Evolutionary conservation across 2,797 vertebrate species (phyloP), one percentile per base, ranked within the genome.

Genomic region (Euphonia xanthogaster): DNA sequence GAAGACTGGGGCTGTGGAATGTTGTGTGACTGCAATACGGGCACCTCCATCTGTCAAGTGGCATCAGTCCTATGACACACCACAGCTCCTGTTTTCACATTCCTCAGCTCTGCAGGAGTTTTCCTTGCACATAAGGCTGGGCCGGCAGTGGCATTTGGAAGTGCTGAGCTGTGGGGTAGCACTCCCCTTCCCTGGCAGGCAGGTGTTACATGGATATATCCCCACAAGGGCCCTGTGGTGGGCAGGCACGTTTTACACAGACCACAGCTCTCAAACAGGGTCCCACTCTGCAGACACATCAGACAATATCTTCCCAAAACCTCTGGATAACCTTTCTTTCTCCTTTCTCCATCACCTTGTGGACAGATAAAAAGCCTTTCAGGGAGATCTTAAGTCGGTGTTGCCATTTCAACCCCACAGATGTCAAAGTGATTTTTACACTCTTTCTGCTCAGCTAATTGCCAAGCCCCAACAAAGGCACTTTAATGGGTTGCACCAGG

Each of bases 361-460:
- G n/a, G 45, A 61, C n/a, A 74, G 87, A 74, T 45, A 82, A 71
- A 91, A 81, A 85, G 20, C 48, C n/a, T 87, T 92, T 63, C 75
- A 79, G 60, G 60, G 57, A 79, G 23, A 62, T 62, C 44, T 67
- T 25, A 54, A 70, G 39, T 19, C 6, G 10, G 61, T 11, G 22
- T 44, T 91, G 57, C 35, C 58, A 27, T 82, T 93, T 71, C 78
- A 74, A 44, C 20, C 39, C 12, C 75, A 65, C 57, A 90, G 61
- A 93, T 55, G 81, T 66, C 65, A 54, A 90, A 88, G 70, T 58
- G 50, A 75, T 90, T 91, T 92, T 93, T 93, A 74, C 35, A 62
- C 58, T 78, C 65, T 37, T 87, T 87, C 68, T 95, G 62, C 73
- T 86, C 73, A 84, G 23, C 75, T 72, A 58, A 90, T 72, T 91